Evolutionary conservation across 2,888 invertebrate species (phyloP).

Genomic region (Hemaris fuciformis): DNA sequence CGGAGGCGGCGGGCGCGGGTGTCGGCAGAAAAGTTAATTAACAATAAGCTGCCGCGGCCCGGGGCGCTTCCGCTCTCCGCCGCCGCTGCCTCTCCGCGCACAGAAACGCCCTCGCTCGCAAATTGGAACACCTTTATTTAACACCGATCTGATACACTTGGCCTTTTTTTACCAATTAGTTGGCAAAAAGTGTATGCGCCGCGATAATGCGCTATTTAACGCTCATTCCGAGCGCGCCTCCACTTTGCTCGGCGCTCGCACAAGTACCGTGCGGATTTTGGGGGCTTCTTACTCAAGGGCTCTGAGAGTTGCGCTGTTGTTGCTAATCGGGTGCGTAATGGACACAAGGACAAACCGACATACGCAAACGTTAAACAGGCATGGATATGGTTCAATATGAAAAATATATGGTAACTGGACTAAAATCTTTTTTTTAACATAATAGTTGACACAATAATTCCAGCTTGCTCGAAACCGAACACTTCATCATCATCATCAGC

Average conservation of each 20-base stretch:
- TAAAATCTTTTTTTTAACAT: too few relatives aligned
- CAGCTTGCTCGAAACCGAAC: too few relatives aligned
- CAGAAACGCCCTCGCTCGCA: conserved; percentile 5
- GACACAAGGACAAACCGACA: not conserved
- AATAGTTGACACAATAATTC: too few relatives aligned
- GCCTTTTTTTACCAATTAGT: conserved; percentile 6
- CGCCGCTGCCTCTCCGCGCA: conserved; percentile 25
- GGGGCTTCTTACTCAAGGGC: not conserved
- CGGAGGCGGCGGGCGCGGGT: conserved; percentile 29
- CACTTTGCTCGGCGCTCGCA: too few relatives aligned
- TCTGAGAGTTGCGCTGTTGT: not conserved
- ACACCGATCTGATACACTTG: conserved; percentile 15
- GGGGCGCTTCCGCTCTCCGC: conserved; percentile 14
- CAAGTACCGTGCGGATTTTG: not conserved
- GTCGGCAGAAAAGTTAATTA: conserved; percentile 57
- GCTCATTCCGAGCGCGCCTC: not conserved
- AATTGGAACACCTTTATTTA: conserved; percentile 13
- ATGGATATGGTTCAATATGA: not conserved
- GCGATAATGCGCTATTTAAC: conserved; percentile 2
- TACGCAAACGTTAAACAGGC: too few relatives aligned
- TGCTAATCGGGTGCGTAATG: not conserved
- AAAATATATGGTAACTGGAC: too few relatives aligned
- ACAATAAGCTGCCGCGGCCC: conserved; percentile 47
- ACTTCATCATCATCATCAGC: too few relatives aligned
- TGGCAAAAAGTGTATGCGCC: not conserved